Percentiles rank a stretch among this genome's conserved stretches.
Evolutionary conservation across 2,113 vertebrate genomes (phyloP).

Genomic region (Haplotaxodon microlepis): DNA sequence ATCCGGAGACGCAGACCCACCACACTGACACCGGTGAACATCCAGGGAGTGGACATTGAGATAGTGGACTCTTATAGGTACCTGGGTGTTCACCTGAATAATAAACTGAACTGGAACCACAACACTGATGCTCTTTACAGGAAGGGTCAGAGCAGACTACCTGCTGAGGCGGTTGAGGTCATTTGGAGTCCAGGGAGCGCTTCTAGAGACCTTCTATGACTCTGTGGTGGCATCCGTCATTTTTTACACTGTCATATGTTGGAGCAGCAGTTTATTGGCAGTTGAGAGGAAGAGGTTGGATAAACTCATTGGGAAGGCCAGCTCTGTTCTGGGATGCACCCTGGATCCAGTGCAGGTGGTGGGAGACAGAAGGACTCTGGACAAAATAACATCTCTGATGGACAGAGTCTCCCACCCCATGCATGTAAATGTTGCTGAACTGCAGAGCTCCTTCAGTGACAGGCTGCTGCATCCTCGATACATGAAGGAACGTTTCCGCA

Average conservation of each 20-base stretch:
- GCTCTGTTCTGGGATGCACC: background rate
- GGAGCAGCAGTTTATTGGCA: background rate
- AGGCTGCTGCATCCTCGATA: background rate
- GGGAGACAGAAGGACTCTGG: background rate
- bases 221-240: background rate
- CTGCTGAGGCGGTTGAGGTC: fast-evolving
- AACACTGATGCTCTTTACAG: background rate
- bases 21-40: background rate
- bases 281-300: background rate
- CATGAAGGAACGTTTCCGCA: fast-evolving
- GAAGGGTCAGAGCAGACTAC: background rate
- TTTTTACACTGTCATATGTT: fast-evolving
- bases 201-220: background rate
- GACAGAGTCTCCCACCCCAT: background rate
- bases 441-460: background rate
- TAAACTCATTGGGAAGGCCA: background rate
- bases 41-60: background rate
- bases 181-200: background rate
- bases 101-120: background rate
- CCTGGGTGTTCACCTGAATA: background rate
- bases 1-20: fast-evolving
- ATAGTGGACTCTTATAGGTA: background rate
- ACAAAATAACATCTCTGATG: background rate
- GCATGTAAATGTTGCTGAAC: background rate
- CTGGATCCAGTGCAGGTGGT: background rate